These are phyloP conservation scores for Globodera ellingtonae DNA, from an alignment of 1,140 invertebrate genomes.

Conservation along the genomic window DNA sequence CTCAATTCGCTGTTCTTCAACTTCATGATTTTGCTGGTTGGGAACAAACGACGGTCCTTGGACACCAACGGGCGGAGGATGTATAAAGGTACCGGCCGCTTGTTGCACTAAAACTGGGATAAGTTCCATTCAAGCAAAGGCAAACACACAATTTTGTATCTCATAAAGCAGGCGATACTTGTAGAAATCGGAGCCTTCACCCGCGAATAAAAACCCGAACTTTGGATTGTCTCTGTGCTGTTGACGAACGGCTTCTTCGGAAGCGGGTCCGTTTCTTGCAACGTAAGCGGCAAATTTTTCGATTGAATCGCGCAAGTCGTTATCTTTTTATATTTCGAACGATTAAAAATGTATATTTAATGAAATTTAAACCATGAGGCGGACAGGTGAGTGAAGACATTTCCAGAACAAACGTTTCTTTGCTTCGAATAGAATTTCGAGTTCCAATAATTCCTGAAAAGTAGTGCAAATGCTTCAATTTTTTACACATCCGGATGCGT, in stretches of 20 bases:
- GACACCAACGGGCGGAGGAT: conserved; percentile 3
- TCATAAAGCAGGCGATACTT: conserved; percentile 79
- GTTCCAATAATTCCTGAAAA: too few relatives aligned
- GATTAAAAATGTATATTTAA: background rate
- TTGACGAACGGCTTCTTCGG: conserved; percentile 95
- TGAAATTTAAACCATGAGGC: background rate
- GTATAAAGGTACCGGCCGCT: conserved; percentile 10
- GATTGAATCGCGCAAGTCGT: conserved; percentile 90
- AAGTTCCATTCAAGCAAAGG: conserved; percentile 28
- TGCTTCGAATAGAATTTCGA: too few relatives aligned
- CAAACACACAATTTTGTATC: conserved; percentile 51
- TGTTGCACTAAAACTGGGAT: background rate
- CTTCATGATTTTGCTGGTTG: conserved; percentile 10
- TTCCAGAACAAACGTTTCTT: background rate
- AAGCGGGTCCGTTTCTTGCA: conserved; percentile 94
- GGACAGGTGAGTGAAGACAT: background rate
- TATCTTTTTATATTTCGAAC: conserved; percentile 72
- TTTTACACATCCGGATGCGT: too few relatives aligned
- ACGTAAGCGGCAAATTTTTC: conserved; percentile 98
- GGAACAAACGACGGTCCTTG: conserved; percentile 2
- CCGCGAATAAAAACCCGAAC: conserved; percentile 93
- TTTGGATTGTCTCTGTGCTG: conserved; percentile 96
- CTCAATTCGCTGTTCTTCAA: conserved; percentile 38
- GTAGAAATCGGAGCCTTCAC: conserved; percentile 92
- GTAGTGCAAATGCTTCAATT: too few relatives aligned